Conservation (phyloP, 2,797 vertebrate genomes). For the Tangara arthus region DNA sequence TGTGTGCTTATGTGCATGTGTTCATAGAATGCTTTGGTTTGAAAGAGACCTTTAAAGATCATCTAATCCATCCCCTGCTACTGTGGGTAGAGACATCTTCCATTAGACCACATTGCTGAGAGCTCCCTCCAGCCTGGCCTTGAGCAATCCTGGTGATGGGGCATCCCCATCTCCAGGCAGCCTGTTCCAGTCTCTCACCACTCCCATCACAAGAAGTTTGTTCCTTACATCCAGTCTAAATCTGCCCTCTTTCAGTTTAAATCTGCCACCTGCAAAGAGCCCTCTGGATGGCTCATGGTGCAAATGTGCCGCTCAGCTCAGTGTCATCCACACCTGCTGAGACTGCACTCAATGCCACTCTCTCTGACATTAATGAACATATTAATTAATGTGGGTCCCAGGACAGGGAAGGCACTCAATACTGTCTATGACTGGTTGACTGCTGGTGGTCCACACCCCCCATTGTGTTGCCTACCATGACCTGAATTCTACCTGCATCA, state of each 20-base stretch:
- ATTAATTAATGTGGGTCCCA: background rate
- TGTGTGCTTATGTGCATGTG: fast-evolving
- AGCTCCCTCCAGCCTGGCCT: background rate
- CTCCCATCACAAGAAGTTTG: background rate
- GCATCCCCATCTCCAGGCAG: background rate
- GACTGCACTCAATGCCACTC: background rate
- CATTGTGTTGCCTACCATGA: background rate
- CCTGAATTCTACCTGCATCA: background rate
- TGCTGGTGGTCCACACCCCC: background rate
- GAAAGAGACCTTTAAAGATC: background rate
- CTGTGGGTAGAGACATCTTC: background rate
- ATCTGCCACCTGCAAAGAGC: background rate
- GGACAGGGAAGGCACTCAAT: background rate
- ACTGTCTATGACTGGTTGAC: background rate
- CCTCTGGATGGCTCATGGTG: no score
- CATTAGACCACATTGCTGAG: background rate
- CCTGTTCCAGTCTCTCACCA: background rate
- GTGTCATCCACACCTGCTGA: background rate
- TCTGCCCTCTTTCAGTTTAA: background rate
- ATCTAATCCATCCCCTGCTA: background rate
- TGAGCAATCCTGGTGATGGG: background rate
- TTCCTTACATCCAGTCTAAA: background rate
- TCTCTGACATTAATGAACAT: background rate
- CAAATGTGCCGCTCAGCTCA: background rate
- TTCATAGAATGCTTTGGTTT: background rate